A percentile compares a stretch with the other conserved stretches of the same genome.
These are phyloP conservation scores for Prostheceraeus crozeri DNA, from an alignment of 2,888 invertebrate genomes.

Conservation along the genomic window DNA sequence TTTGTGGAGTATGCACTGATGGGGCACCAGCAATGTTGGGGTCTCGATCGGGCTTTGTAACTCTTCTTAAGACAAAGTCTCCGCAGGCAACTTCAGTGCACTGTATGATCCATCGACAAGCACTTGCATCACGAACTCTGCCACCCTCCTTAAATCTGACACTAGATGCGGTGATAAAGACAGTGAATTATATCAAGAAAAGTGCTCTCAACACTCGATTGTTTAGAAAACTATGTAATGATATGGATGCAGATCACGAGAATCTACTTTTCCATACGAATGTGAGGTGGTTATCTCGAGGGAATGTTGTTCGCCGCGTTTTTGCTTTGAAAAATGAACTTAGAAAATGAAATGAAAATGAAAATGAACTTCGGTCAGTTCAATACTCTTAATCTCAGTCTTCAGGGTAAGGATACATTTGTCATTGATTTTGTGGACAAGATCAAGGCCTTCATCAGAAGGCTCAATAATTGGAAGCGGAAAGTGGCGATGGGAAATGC, in stretches of 20 bases:
- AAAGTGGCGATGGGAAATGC: neutral
- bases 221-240: conserved; percentile 12
- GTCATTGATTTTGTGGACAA: conserved; percentile 4
- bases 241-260: conserved; percentile 14
- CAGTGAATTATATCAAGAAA: conserved; percentile 7
- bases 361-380: conserved; percentile 12
- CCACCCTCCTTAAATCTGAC: neutral
- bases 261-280: conserved; percentile 13
- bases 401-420: conserved; percentile 16
- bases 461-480: conserved; percentile 23
- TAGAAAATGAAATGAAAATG: conserved; percentile 7
- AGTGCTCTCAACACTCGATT: conserved; percentile 15
- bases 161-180: conserved; percentile 28
- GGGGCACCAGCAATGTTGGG: conserved; percentile 17
- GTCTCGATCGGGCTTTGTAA: neutral
- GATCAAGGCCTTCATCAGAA: conserved; percentile 20
- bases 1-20: conserved; percentile 23
- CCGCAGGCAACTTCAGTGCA: conserved; percentile 10
- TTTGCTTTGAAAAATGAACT: conserved; percentile 1
- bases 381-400: conserved; percentile 13
- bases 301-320: neutral
- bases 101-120: conserved; percentile 22
- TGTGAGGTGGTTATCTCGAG: conserved; percentile 19
- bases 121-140: conserved; percentile 12
- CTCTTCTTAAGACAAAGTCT: conserved; percentile 4